Evolutionary conservation across 2,888 invertebrate genomes (phyloP).

Genomic region (Seira musarum): DNA sequence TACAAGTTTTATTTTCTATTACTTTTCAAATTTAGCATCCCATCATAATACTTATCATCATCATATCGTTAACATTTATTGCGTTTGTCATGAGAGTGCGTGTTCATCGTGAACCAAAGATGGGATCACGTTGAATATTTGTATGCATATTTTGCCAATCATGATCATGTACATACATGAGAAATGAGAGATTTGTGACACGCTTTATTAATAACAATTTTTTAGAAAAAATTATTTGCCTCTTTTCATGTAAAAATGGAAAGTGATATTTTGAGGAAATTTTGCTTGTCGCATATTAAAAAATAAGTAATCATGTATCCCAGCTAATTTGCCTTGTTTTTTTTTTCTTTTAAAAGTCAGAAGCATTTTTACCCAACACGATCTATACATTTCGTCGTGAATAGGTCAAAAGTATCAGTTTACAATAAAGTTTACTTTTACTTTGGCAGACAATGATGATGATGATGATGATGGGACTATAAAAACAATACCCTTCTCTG

Average conservation of each 20-base stretch:
- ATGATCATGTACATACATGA: not conserved
- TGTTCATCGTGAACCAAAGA: slow-evolving; percentile 19
- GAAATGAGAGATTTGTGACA: slow-evolving; percentile 1
- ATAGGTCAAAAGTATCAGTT: slow-evolving; percentile 51
- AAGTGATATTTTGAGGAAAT: not conserved
- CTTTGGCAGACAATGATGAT: no score
- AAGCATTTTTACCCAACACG: no score
- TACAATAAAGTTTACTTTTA: not conserved
- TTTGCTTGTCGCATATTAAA: not conserved
- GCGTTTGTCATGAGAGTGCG: not conserved
- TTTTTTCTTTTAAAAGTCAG: no score
- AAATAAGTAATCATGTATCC: not conserved
- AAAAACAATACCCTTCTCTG: no score
- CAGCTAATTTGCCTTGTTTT: no score
- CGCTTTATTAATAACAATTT: slow-evolving; percentile 10
- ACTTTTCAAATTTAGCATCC: not conserved
- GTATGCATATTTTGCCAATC: no score
- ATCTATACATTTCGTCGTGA: slow-evolving; percentile 35
- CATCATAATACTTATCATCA: not conserved
- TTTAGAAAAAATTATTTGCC: not conserved
- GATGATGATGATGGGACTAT: no score
- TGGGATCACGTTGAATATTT: slow-evolving; percentile 26
- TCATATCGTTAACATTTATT: no score
- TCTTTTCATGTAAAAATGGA: not conserved
- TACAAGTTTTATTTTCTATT: not conserved